A percentile compares a stretch with the other conserved stretches of the same genome.
phyloP scores from a whole-genome alignment of 2,113 vertebrate species.

The Athene cunicularia region DNA sequence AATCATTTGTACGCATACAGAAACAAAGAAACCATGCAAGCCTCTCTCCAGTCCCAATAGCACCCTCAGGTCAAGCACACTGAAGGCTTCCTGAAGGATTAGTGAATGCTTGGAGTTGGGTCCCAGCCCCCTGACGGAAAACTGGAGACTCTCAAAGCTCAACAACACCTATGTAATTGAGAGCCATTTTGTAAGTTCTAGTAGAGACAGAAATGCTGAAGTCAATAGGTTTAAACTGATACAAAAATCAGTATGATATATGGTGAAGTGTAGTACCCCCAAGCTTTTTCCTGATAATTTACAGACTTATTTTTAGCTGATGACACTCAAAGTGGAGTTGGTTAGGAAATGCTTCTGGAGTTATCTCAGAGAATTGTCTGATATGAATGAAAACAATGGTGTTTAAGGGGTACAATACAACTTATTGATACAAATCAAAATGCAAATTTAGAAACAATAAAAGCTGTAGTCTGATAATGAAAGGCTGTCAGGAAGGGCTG shows the following conservation, averaged over 20 bases:
- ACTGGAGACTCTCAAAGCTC: not conserved
- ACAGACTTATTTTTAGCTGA: not conserved
- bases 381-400: fast-evolving
- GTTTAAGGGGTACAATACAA: not conserved
- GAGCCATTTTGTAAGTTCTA: not conserved
- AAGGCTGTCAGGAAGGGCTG: not conserved
- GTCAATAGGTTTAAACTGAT: not conserved
- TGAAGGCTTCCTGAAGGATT: not conserved
- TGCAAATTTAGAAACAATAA: not conserved
- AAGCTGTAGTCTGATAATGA: not conserved
- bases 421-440: not conserved
- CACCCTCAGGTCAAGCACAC: not conserved
- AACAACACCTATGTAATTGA: not conserved
- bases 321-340: not conserved
- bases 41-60: not conserved
- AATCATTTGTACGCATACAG: not conserved
- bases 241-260: not conserved
- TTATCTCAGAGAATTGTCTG: not conserved
- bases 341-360: not conserved
- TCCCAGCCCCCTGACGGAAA: not conserved
- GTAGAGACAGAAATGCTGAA: not conserved
- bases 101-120: not conserved
- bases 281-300: not conserved
- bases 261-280: not conserved
- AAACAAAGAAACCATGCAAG: not conserved